A percentile compares a stretch with the other conserved stretches of the same genome.
Conservation (phyloP, 2,888 invertebrate species). For the Parelbella ahira region DNA sequence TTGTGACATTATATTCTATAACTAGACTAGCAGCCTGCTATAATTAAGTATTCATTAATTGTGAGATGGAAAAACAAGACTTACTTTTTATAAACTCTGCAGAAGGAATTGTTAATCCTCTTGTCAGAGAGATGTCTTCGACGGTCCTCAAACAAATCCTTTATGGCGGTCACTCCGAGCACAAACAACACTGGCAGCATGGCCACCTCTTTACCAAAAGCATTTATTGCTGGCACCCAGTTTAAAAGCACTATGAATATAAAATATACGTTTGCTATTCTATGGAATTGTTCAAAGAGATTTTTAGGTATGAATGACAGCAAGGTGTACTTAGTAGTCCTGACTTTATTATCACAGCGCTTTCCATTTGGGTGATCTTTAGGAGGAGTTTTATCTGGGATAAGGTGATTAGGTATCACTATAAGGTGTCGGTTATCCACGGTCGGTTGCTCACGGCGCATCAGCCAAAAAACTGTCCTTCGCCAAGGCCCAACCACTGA, state of each 20-base stretch:
- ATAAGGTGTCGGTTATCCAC: constrained; percentile 85
- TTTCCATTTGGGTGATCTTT: constrained; percentile 92
- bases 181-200: constrained; percentile 98
- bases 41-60: too few relatives aligned
- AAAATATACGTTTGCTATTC: constrained; percentile 98
- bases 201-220: constrained; percentile 97
- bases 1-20: too few relatives aligned
- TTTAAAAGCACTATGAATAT: constrained; percentile 97
- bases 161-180: constrained; percentile 94
- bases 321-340: constrained; percentile 96
- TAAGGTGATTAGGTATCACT: constrained; percentile 92
- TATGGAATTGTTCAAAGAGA: constrained; percentile 97
- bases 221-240: constrained; percentile 96
- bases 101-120: constrained; percentile 95
- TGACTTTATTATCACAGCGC: constrained; percentile 90
- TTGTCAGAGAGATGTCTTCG: constrained; percentile 94
- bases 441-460: constrained; percentile 81
- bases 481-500: constrained; percentile 87
- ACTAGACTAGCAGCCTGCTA: too few relatives aligned
- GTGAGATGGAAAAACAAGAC: too few relatives aligned
- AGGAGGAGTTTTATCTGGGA: constrained; percentile 89
- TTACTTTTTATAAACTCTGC: constrained; percentile 95
- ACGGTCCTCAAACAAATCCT: constrained; percentile 96
- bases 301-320: constrained; percentile 97
- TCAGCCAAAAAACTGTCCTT: constrained; percentile 81